These are phyloP conservation scores for Ruditapes philippinarum DNA, from an alignment of 1,140 invertebrate genomes.

Conservation along the genomic window DNA sequence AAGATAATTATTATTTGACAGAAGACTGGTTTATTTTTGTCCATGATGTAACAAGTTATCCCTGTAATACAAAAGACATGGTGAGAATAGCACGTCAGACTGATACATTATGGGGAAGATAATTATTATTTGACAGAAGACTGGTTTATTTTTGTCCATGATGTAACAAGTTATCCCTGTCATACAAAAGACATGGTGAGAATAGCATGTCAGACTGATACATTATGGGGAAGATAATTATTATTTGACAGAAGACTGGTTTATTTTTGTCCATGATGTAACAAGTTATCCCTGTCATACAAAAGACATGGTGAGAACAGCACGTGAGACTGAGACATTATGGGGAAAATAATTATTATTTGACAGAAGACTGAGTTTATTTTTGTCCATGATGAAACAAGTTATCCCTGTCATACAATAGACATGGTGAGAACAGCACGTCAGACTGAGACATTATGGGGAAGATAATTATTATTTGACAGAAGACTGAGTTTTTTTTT, in stretches of 20 bases:
- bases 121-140: too few relatives aligned
- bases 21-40: too few relatives aligned
- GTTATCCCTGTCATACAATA: constrained; percentile 52
- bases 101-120: too few relatives aligned
- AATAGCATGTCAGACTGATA: constrained; percentile 2
- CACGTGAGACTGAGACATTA: constrained; percentile 56
- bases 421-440: constrained; percentile 46
- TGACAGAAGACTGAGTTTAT: background rate
- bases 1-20: too few relatives aligned
- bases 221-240: too few relatives aligned
- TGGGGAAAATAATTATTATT: background rate
- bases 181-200: constrained; percentile 17
- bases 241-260: background rate
- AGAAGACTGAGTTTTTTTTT: too few relatives aligned
- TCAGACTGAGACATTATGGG: constrained; percentile 47
- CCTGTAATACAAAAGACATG: too few relatives aligned
- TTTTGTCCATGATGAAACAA: constrained; percentile 30
- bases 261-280: constrained; percentile 45
- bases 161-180: constrained; percentile 50
- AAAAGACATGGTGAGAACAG: constrained; percentile 47
- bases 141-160: background rate
- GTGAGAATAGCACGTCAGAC: too few relatives aligned
- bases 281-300: constrained; percentile 62
- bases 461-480: too few relatives aligned
- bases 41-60: too few relatives aligned